phyloP scores from a whole-genome alignment of 2,888 invertebrate genomes.

The Sinohyriopsis cumingii region DNA sequence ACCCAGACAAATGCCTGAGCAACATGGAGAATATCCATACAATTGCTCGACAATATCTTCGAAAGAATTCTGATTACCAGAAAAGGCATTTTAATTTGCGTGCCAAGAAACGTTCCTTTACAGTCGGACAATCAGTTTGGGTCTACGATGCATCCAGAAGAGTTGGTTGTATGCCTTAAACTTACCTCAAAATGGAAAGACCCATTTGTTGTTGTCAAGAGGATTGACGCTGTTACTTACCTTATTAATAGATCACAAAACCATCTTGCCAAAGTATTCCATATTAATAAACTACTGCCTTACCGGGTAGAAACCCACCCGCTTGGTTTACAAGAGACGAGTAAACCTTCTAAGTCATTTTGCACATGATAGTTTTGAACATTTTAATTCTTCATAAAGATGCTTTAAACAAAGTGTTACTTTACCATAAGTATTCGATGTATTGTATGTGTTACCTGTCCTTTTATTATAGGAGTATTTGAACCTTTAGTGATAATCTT shows the following conservation, averaged over 20 bases:
- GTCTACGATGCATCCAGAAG: conserved; percentile 17
- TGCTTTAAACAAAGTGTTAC: too few relatives aligned
- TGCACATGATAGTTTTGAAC: too few relatives aligned
- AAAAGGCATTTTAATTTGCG: conserved; percentile 31
- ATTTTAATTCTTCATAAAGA: too few relatives aligned
- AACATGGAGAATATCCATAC: too few relatives aligned
- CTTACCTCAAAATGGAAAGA: conserved; percentile 28
- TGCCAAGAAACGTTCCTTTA: conserved; percentile 15
- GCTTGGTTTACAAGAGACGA: conserved; percentile 7
- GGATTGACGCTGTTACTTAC: conserved; percentile 24
- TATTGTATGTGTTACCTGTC: too few relatives aligned
- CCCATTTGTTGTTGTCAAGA: conserved; percentile 16
- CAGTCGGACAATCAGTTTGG: conserved; percentile 23
- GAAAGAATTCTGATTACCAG: neutral
- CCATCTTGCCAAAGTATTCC: conserved; percentile 10
- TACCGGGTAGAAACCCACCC: conserved; percentile 14
- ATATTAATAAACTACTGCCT: conserved; percentile 18
- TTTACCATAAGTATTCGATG: too few relatives aligned
- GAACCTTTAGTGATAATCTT: too few relatives aligned
- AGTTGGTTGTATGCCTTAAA: conserved; percentile 23
- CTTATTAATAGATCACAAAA: conserved; percentile 11
- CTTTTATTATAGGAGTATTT: too few relatives aligned
- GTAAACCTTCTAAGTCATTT: too few relatives aligned
- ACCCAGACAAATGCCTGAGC: too few relatives aligned
- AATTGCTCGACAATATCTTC: too few relatives aligned